Conservation (phyloP, 30 jellyfish, hydroid and myxozoan species). For the Aurelia coerulea region DNA sequence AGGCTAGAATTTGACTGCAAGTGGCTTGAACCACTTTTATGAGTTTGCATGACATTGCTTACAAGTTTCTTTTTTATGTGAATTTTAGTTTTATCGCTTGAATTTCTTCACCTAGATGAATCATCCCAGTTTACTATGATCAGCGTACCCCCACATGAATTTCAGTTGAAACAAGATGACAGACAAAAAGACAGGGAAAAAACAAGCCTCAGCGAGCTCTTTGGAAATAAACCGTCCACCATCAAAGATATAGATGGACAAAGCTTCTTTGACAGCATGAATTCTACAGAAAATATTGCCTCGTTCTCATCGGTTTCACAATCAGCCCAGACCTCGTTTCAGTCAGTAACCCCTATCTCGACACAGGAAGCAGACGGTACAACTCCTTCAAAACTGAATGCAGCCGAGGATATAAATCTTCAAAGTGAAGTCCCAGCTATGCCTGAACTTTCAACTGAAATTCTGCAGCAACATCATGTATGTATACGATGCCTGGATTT, state of each 20-base stretch:
- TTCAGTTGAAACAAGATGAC: neutral
- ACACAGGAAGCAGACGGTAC: neutral
- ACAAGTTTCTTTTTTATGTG: too few relatives aligned
- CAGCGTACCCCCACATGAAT: constrained; percentile 3
- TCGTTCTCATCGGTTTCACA: neutral
- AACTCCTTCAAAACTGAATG: neutral
- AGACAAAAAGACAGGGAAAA: neutral
- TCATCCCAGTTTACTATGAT: constrained; percentile 36
- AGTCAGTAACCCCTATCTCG: neutral
- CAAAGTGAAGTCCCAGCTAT: neutral
- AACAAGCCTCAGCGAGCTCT: constrained; percentile 35
- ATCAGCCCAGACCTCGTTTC: neutral
- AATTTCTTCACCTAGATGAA: constrained; percentile 20
- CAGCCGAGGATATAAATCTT: neutral
- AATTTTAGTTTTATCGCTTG: neutral
- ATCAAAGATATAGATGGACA: constrained; percentile 54
- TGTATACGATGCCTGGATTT: neutral
- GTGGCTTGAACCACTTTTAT: too few relatives aligned
- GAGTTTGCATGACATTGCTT: too few relatives aligned
- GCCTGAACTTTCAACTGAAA: constrained; percentile 40
- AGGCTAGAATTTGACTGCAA: too few relatives aligned
- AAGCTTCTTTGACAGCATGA: constrained; percentile 41
- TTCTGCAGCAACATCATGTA: constrained; percentile 3
- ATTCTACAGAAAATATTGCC: neutral
- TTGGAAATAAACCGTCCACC: constrained; percentile 12